These are phyloP conservation scores for Lophotriccus pileatus DNA, from an alignment of 2,797 vertebrate genomes.

Conservation along the genomic window DNA sequence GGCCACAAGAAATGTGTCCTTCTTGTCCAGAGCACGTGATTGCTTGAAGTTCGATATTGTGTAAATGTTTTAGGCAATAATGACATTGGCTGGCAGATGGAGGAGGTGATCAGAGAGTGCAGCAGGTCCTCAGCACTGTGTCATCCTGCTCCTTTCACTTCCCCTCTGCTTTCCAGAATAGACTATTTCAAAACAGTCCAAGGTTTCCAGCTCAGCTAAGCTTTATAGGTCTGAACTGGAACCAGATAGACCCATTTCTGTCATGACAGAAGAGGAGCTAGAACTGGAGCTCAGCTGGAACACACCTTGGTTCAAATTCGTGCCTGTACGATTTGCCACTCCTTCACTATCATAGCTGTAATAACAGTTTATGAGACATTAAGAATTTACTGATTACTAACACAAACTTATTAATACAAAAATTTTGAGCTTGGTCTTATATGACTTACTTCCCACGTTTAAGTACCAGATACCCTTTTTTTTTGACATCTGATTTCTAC, in stretches of 20 bases:
- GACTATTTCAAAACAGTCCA: neutral
- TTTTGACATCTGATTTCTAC: neutral
- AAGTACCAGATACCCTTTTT: neutral
- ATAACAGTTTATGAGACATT: neutral
- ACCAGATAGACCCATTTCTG: neutral
- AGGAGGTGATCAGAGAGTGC: neutral
- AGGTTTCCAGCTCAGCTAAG: neutral
- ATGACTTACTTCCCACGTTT: neutral
- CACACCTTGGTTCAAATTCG: neutral
- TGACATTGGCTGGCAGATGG: neutral
- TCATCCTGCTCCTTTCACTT: neutral
- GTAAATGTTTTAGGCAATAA: neutral
- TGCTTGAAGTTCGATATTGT: neutral
- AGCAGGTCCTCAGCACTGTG: neutral
- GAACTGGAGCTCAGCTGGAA: neutral
- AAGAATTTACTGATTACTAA: neutral
- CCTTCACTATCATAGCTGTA: neutral
- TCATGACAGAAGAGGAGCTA: neutral
- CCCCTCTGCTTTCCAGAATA: neutral
- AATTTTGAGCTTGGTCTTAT: neutral
- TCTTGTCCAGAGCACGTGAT: neutral
- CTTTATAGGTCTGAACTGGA: neutral
- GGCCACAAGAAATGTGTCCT: neutral
- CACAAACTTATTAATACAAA: neutral
- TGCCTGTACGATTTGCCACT: neutral